These are phyloP conservation scores for Drosophila limbata DNA, from an alignment of 2,888 invertebrate species.

Conservation along the genomic window DNA sequence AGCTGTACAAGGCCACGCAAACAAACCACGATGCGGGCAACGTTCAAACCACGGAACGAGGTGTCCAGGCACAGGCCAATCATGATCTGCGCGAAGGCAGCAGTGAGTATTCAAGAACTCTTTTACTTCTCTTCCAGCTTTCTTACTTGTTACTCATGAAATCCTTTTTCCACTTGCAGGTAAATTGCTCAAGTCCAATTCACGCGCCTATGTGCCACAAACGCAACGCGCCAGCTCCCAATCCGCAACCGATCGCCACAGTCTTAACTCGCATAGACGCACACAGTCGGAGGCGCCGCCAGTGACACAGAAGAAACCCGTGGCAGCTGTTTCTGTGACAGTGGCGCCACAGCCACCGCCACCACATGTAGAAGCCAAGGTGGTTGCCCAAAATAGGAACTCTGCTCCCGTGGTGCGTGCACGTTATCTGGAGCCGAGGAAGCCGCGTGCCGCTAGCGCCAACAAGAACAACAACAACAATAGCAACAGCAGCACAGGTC, in stretches of 20 bases:
- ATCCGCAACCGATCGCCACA: slow-evolving; percentile 69
- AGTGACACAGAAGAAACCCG: slow-evolving; percentile 45
- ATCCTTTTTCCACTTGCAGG: slow-evolving; percentile 55
- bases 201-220: slow-evolving; percentile 83
- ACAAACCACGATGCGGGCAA: slow-evolving; percentile 69
- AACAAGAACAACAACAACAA: slow-evolving; percentile 4
- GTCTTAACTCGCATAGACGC: slow-evolving; percentile 79
- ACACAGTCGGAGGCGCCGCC: slow-evolving; percentile 84
- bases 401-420: slow-evolving; percentile 85
- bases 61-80: slow-evolving; percentile 73
- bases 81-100: slow-evolving; percentile 80
- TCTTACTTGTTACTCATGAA: background rate
- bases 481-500: slow-evolving; percentile 52
- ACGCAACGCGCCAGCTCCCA: slow-evolving; percentile 72
- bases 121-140: no score
- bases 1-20: slow-evolving; percentile 84
- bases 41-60: slow-evolving; percentile 68
- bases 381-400: background rate
- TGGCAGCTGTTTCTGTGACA: slow-evolving; percentile 3
- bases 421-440: slow-evolving; percentile 88
- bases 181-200: slow-evolving; percentile 83
- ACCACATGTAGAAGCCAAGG: slow-evolving; percentile 3
- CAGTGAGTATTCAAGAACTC: slow-evolving; percentile 65
- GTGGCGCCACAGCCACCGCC: slow-evolving; percentile 8
- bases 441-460: slow-evolving; percentile 58